Evolutionary conservation across 2,888 invertebrate species (phyloP), one percentile per base, ranked within the genome.

Genomic region (Drosophila meridionalis): DNA sequence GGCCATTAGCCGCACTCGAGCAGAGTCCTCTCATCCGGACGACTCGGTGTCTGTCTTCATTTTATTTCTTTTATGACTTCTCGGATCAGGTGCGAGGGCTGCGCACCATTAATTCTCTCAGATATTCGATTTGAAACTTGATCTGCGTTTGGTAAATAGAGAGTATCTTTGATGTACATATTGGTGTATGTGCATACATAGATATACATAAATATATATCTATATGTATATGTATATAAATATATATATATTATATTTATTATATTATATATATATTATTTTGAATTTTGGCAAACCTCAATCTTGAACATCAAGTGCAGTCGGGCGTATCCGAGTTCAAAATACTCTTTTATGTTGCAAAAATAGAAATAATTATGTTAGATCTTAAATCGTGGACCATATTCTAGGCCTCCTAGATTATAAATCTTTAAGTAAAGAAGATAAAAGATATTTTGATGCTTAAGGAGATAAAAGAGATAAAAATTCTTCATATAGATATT

Each of bases 1-100:
- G 28, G 32, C 72, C 72, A 65, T 64, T 65, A 48, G 43, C 55
- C 48, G 47, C 38, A 42, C 47, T 53, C 47, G 11, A 65, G 57
- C 61, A 45, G 52, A 36, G 72, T 20, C 20, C 32, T 6, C 56
- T 28, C 38, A 28, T 38, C 38, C 53, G 14, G 12, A 36, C 56
- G 40, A n/a, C 30, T 40, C n/a, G 40, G 0, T 30, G 28, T 42
- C 36, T 36, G 43, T 26, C 43, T 47, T 47, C 47, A 11, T 52
- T 52, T 26, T 32, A 11, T 55, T 26, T 6, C 3, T 32, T 12
- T 55, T 9, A 38, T n/a, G 30, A 11, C 32, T 28, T 38, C 9
- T 14, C 48, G 26, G 40, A 58, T 59, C 58, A 48, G 69, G 61
- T 76, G 67, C 40, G 38, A 53, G 34, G 42, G 8, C 36, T 50